Evolutionary conservation across 2,888 invertebrate genomes (phyloP), one percentile per base, ranked within the genome.

Genomic region (Melanostoma scalare): DNA sequence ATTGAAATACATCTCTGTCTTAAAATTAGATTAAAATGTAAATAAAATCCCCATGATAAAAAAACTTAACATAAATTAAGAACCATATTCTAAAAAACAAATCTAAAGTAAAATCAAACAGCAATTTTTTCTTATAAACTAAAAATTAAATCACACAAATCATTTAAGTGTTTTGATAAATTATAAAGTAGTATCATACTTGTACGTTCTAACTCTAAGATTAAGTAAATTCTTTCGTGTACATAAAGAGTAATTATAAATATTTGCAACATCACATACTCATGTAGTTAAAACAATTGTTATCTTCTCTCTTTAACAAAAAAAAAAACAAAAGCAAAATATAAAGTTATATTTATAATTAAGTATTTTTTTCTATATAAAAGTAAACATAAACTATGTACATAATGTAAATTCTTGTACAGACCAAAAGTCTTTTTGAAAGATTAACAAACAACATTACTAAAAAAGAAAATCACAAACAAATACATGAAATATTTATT

Each of bases 331-430:
- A 42, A 60, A 33, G 10, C 6, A 50, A 50, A 50, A 31, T 50
- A 36, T 61, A 44, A 20, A 20, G 0, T 20, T 60, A 44, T 46
- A 33, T 46, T 20, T 20, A 5, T 61, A 36, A 36, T 35, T 63
- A 63, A 36, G 4, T 61, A 31, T 42, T 61, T 63, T 63, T 63
- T 63, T 38, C 20, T 20, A 20, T 20, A 20, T 20, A 20, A 20
- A 20, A 20, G 20, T 63, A 63, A 50, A 35, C 9, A 31, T 20
- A 31, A 67, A 42, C 38, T 60, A 40, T 78, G 71, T 84, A 79
- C 30, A 84, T 75, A 84, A n/a, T 84, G 84, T 84, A 84, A 79
- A 84, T 84, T 84, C 50, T 67, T 78, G 78, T 69, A 82, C 77
- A 82, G 73, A 53, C 10, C 6, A n/a, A 76, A 76, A 68, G 68